Percentiles rank a stretch among this genome's conserved stretches.
Evolutionary conservation across 1,140 invertebrate species (phyloP).

Genomic region (Apocrypta bakeri): DNA sequence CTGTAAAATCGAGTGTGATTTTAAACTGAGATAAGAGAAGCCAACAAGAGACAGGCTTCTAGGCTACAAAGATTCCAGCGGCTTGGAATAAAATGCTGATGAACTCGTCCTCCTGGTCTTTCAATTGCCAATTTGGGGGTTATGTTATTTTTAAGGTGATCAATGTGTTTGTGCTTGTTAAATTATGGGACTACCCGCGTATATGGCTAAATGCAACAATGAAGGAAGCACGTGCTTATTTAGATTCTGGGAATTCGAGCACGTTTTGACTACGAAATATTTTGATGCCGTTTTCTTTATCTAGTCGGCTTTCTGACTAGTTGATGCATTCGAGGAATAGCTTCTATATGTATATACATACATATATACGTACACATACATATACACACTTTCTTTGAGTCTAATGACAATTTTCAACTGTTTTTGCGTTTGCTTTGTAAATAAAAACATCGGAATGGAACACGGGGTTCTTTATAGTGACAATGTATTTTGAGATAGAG

Average conservation of each 20-base stretch:
- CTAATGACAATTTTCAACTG: neutral
- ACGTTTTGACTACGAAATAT: no score
- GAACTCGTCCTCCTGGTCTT: slow-evolving; percentile 14
- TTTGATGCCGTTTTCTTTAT: neutral
- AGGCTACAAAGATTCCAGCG: neutral
- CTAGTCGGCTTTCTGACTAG: neutral
- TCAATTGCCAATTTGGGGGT: slow-evolving; percentile 39
- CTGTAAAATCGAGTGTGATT: neutral
- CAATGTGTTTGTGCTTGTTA: neutral
- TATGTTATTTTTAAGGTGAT: slow-evolving; percentile 50
- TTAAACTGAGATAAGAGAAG: neutral
- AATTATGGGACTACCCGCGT: no score
- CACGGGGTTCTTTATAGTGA: neutral
- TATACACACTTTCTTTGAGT: no score
- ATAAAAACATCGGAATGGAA: neutral
- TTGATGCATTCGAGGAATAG: neutral
- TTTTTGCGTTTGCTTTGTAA: neutral
- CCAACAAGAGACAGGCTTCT: neutral
- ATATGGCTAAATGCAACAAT: no score
- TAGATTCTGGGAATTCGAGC: neutral
- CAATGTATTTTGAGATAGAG: neutral
- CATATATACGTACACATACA: no score
- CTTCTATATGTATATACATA: no score
- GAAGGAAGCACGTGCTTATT: neutral
- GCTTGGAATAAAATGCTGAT: slow-evolving; percentile 18